Base-by-base conservation (phyloP, 1,140 invertebrate genomes). In the Leptonema lineaticorne region DNA sequence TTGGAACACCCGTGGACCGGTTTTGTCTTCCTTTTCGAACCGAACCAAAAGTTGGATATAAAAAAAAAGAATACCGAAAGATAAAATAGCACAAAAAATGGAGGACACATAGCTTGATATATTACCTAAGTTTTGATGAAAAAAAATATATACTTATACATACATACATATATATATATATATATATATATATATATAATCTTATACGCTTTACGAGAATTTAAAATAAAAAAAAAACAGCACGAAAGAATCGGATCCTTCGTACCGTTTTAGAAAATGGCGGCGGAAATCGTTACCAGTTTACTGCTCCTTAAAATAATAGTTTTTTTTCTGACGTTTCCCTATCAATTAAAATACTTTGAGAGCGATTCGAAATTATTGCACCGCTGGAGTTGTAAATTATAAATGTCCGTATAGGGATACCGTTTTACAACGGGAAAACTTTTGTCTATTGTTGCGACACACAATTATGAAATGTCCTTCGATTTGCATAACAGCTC, bases 11-110 rank as follows among this genome's bases (percentile, higher is more conserved):
- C 58, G 41, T 45, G 53, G 58, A 68, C 67, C 37, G 67, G 67
- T 68, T 68, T 67, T 20, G 57, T 62, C 67, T 60, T 68, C 67
- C 59, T 60, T 33, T 50, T 29, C 48, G 26, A 53, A 53, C 37
- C 46, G 63, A 53, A 20, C 50, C n/a, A n/a, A n/a, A n/a, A n/a
- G n/a, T n/a, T n/a, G n/a, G n/a, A n/a, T n/a, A 14, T 16, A 18
- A 67, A 58, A 57, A 58, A 37, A 22, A 26, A 28, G n/a, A n/a
- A n/a, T n/a, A n/a, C n/a, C 16, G 41, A 56, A n/a, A n/a, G 58
- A 60, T 48, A 68, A 68, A 68, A 68, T 68, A 68, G 57, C 67
- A 56, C 67, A 62, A 59, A 60, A 62, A 68, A 68, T 24, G 62
- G 62, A 64, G 62, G 62, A 64, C 62, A 62, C 58, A 46, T 48